Evolutionary conservation across 1,140 invertebrate species (phyloP).

Genomic region (Brachionus asplanchnoidis): DNA sequence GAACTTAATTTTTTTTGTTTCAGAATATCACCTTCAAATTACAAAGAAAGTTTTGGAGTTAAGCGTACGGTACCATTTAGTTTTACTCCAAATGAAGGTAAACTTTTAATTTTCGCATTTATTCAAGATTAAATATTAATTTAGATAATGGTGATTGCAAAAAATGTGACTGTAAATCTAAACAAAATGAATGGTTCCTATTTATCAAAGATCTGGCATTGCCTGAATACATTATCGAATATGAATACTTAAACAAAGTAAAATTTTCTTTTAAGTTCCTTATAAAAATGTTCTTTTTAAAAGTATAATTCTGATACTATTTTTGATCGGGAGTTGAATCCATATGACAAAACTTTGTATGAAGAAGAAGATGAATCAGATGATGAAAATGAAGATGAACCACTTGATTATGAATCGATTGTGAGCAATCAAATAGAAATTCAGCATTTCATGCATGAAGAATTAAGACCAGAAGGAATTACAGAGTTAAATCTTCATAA

Average conservation of each 20-base stretch:
- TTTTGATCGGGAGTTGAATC: neutral
- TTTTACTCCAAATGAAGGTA: neutral
- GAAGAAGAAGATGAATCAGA: neutral
- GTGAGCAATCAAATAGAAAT: neutral
- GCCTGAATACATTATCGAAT: slow-evolving; percentile 56
- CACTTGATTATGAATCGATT: neutral
- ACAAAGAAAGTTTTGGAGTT: slow-evolving; percentile 2
- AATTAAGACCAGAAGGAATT: slow-evolving; percentile 48
- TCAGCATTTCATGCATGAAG: slow-evolving; percentile 41
- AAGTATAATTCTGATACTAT: slow-evolving; percentile 19
- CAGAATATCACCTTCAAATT: neutral
- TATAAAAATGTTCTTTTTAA: neutral
- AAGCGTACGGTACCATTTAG: neutral
- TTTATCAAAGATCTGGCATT: slow-evolving; percentile 54
- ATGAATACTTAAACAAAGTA: slow-evolving; percentile 56
- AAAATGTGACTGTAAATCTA: slow-evolving; percentile 52
- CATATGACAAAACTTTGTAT: neutral
- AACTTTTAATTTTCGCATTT: neutral
- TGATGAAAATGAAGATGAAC: neutral
- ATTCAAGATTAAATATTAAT: no score
- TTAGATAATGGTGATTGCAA: neutral
- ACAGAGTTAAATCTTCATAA: slow-evolving; percentile 54
- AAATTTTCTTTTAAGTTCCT: neutral
- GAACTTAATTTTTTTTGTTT: neutral
- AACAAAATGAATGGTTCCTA: slow-evolving; percentile 57